Conservation (phyloP, 1,140 invertebrate genomes). For the Drosophila prosaltans region DNA sequence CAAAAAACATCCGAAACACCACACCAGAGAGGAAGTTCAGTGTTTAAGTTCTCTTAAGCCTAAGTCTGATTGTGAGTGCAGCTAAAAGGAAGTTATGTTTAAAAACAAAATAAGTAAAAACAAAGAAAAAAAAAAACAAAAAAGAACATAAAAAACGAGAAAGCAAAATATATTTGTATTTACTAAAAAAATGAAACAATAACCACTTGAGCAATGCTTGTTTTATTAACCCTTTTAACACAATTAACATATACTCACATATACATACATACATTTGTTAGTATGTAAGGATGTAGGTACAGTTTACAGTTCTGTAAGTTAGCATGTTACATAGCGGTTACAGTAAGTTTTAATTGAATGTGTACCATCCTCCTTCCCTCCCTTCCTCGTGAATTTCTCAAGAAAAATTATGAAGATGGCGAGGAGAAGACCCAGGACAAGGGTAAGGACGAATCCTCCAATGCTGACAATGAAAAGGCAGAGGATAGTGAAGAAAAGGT, state of each 20-base stretch:
- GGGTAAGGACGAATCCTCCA: slow-evolving; percentile 19
- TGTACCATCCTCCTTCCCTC: background rate
- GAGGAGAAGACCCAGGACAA: slow-evolving; percentile 41
- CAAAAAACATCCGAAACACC: slow-evolving; percentile 33
- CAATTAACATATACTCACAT: slow-evolving; percentile 7
- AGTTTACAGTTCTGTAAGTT: background rate
- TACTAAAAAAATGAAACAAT: slow-evolving; percentile 56
- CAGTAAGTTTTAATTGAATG: slow-evolving; percentile 26
- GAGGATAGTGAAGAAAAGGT: slow-evolving; percentile 66
- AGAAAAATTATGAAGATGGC: slow-evolving; percentile 49
- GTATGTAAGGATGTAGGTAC: background rate
- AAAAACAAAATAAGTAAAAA: background rate
- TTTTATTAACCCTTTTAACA: slow-evolving; percentile 63
- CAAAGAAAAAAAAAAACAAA: slow-evolving; percentile 1
- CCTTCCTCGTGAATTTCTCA: slow-evolving; percentile 35
- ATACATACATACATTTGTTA: background rate
- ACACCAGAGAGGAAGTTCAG: slow-evolving; percentile 23
- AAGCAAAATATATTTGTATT: slow-evolving; percentile 76
- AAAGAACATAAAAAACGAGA: slow-evolving; percentile 69
- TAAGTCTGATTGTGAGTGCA: slow-evolving; percentile 55
- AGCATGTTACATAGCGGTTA: background rate
- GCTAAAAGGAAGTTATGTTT: slow-evolving; percentile 68
- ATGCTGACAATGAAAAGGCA: slow-evolving; percentile 27
- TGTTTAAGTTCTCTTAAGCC: slow-evolving; percentile 44
- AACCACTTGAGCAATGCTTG: slow-evolving; percentile 43